A percentile compares a stretch with the other conserved stretches of the same genome.
phyloP scores from a whole-genome alignment of 2,797 vertebrate genomes.

The Dermochelys coriacea region DNA sequence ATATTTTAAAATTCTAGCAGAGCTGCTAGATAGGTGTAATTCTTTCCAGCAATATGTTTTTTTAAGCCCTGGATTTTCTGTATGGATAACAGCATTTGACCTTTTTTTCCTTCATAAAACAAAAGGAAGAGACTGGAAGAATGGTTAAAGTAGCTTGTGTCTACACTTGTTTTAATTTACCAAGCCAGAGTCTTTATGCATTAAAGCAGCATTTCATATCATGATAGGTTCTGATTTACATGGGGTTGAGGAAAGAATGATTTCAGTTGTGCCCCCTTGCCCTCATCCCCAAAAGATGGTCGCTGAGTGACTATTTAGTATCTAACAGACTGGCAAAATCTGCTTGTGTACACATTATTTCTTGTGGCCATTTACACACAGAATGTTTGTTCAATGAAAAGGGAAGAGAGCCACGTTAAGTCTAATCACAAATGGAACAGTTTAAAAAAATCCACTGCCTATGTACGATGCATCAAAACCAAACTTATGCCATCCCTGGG shows the following conservation, averaged over 20 bases:
- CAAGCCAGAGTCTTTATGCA: constrained; percentile 12
- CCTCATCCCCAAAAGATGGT: constrained; percentile 20
- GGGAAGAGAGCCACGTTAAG: background rate
- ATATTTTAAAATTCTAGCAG: constrained; percentile 16
- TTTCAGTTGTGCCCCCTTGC: constrained; percentile 24
- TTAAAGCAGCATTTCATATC: constrained; percentile 4
- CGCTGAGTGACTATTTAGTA: constrained; percentile 36
- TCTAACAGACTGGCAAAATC: constrained; percentile 15
- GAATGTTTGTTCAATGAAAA: background rate
- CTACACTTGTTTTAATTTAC: constrained; percentile 15
- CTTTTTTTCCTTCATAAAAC: constrained; percentile 65
- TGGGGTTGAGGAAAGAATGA: background rate
- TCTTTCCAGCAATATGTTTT: background rate
- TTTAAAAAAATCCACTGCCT: background rate
- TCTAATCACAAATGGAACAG: background rate
- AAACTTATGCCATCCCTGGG: background rate
- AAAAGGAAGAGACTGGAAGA: constrained; percentile 31
- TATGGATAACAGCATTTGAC: constrained; percentile 69
- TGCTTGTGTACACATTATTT: background rate
- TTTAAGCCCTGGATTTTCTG: constrained; percentile 62
- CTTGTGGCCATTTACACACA: background rate
- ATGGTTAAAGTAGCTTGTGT: constrained; percentile 39
- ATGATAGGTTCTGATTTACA: background rate
- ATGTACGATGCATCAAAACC: background rate
- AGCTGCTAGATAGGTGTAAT: background rate